Evolutionary conservation across 2,797 vertebrate genomes (phyloP).

Genomic region (Tapera naevia): DNA sequence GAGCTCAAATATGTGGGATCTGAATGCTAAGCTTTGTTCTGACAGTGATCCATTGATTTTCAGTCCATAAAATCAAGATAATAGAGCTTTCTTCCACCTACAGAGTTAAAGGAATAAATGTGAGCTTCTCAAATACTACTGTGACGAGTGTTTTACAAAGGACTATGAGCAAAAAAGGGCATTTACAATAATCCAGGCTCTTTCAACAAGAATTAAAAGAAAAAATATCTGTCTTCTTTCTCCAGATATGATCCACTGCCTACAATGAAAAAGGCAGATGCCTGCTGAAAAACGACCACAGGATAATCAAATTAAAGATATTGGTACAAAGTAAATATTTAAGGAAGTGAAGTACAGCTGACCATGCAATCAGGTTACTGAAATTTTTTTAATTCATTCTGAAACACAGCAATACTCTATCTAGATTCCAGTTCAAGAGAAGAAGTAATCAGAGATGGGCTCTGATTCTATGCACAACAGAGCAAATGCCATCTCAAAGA

Average conservation of each 20-base stretch:
- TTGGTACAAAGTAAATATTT: neutral
- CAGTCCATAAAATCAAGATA: neutral
- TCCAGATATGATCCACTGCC: neutral
- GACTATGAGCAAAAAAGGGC: neutral
- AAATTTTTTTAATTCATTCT: neutral
- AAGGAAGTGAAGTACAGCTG: neutral
- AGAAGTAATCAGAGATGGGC: neutral
- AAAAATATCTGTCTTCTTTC: neutral
- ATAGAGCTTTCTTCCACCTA: slow-evolving; percentile 13
- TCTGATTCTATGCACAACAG: neutral
- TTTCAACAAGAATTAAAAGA: neutral
- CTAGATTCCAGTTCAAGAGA: neutral
- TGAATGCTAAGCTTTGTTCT: neutral
- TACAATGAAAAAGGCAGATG: neutral
- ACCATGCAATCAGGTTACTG: neutral
- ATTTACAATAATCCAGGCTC: neutral
- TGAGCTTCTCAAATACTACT: neutral
- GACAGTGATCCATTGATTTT: slow-evolving; percentile 37
- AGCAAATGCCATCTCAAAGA: neutral
- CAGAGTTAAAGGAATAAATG: neutral
- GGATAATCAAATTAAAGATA: neutral
- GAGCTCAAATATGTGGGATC: neutral
- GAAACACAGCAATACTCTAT: neutral
- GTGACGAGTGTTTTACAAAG: neutral
- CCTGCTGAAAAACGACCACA: neutral